Evolutionary conservation across 2,888 invertebrate genomes (phyloP).

Genomic region (Caenorhabditis drosophilae): DNA sequence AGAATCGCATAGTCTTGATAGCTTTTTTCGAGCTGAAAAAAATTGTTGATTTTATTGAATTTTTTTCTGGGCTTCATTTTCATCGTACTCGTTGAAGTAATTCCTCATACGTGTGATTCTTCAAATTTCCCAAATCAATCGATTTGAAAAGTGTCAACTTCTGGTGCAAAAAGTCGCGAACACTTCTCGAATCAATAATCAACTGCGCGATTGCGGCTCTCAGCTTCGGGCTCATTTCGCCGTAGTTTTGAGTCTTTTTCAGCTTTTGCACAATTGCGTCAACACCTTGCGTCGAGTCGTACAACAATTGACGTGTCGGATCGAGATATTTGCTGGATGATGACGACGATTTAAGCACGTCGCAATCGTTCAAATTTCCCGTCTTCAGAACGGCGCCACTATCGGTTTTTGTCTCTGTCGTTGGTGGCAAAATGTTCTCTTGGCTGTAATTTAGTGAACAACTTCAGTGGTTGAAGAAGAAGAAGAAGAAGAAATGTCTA

Average conservation of each 20-base stretch:
- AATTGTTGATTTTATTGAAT: neutral
- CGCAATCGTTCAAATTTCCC: no score
- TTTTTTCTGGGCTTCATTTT: neutral
- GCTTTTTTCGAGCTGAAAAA: constrained; percentile 16
- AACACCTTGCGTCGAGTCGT: constrained; percentile 26
- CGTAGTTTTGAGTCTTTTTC: constrained; percentile 15
- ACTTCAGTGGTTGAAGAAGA: neutral
- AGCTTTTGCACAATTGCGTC: constrained; percentile 27
- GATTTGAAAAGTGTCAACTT: constrained; percentile 32
- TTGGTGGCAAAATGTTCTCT: constrained; percentile 22
- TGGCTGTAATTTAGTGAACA: constrained; percentile 11
- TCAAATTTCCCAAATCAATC: constrained; percentile 21
- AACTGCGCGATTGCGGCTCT: constrained; percentile 11
- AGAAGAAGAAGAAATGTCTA: no score
- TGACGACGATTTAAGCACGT: no score
- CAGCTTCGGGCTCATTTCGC: constrained; percentile 12
- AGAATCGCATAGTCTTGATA: constrained; percentile 26
- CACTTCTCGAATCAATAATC: constrained; percentile 13
- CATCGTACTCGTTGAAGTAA: constrained; percentile 11
- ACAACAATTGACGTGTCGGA: constrained; percentile 31
- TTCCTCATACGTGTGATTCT: constrained; percentile 23
- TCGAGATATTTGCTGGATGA: no score
- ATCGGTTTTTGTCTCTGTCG: no score
- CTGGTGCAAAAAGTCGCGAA: constrained; percentile 32
- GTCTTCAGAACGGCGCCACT: no score